Percentiles rank a stretch among this genome's conserved stretches.
phyloP scores from a whole-genome alignment of 2,888 invertebrate genomes.

The Hirtodrosophila histrioides region DNA sequence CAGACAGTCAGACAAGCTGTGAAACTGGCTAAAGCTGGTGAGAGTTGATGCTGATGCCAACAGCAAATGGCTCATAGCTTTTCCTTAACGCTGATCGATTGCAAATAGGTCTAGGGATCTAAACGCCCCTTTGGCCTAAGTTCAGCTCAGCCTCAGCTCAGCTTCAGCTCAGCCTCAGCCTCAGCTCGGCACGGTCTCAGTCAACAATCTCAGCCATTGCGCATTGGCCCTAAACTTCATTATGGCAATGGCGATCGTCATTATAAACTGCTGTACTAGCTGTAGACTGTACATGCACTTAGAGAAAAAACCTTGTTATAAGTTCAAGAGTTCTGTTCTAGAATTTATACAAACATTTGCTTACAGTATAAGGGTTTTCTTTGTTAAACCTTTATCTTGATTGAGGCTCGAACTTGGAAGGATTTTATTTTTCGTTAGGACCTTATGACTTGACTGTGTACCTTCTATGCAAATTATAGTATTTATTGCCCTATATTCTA shows the following conservation, averaged over 20 bases:
- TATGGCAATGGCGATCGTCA: slow-evolving; percentile 51
- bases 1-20: slow-evolving; percentile 15
- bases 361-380: no score
- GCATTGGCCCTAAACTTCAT: slow-evolving; percentile 33
- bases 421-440: no score
- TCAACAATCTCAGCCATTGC: slow-evolving; percentile 15
- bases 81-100: slow-evolving; percentile 75
- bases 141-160: slow-evolving; percentile 9
- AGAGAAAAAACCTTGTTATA: no score
- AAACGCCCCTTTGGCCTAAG: slow-evolving; percentile 62
- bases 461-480: no score
- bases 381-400: no score
- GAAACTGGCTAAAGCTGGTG: slow-evolving; percentile 49
- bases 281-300: not conserved
- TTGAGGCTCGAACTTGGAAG: no score
- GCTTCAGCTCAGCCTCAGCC: not conserved
- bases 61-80: slow-evolving; percentile 67
- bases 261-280: slow-evolving; percentile 28
- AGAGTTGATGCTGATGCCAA: slow-evolving; percentile 62
- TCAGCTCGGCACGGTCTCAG: not conserved
- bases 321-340: no score
- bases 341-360: no score
- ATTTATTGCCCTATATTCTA: no score
- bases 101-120: slow-evolving; percentile 76
- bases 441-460: no score